phyloP scores from a whole-genome alignment of 2,113 vertebrate species.

The Laterallus jamaicensis region DNA sequence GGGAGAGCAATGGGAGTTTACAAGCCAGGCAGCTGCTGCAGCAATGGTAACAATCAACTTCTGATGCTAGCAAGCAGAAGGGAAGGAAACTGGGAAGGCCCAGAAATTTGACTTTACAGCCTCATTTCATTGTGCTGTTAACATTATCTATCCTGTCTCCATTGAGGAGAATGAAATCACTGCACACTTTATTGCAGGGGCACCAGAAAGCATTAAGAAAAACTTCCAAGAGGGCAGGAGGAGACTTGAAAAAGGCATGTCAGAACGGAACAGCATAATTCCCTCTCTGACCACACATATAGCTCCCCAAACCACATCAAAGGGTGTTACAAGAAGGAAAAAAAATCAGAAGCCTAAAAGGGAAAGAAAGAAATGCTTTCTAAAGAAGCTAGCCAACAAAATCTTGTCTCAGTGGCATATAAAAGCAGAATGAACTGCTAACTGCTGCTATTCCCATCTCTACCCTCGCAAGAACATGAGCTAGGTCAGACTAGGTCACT shows the following conservation, averaged over 20 bases:
- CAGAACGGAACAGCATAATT: background rate
- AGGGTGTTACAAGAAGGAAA: background rate
- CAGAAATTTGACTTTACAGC: background rate
- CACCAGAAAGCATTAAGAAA: background rate
- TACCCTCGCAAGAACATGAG: background rate
- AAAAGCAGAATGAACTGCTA: background rate
- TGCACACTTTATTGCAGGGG: background rate
- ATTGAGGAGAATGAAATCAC: background rate
- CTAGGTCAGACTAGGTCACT: background rate
- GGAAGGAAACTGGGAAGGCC: background rate
- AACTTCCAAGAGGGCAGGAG: background rate
- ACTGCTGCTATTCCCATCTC: background rate
- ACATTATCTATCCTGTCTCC: background rate
- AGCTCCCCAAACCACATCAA: constrained; percentile 8
- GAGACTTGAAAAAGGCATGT: background rate
- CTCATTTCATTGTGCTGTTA: background rate
- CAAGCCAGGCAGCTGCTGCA: background rate
- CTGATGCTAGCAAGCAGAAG: background rate
- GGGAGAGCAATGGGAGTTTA: background rate
- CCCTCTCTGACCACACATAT: background rate
- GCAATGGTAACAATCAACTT: background rate
- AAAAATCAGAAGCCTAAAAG: background rate
- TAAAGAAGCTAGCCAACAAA: background rate
- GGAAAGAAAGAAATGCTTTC: background rate
- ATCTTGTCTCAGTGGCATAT: background rate